A percentile compares a stretch with the other conserved stretches of the same genome.
Evolutionary conservation across 2,113 vertebrate genomes (phyloP).

Genomic region (Alexandromys fortis): DNA sequence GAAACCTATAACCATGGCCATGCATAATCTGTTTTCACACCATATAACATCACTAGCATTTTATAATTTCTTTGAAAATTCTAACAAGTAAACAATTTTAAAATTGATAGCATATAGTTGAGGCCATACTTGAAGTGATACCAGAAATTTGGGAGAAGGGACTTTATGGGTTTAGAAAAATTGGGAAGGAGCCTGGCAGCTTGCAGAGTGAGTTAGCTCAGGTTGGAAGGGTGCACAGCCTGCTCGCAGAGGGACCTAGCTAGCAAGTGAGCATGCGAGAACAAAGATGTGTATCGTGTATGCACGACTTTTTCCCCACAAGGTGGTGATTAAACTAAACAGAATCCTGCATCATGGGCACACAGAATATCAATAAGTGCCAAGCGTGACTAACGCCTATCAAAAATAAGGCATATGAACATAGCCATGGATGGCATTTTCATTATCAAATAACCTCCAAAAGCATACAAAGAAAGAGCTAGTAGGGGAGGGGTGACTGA

Average conservation of each 20-base stretch:
- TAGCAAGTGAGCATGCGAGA: slow-evolving; percentile 22
- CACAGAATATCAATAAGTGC: slow-evolving; percentile 55
- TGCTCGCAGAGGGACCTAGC: not conserved
- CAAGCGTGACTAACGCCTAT: slow-evolving; percentile 65
- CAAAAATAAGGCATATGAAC: slow-evolving; percentile 78
- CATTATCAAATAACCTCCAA: slow-evolving; percentile 69
- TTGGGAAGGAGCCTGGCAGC: not conserved
- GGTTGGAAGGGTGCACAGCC: not conserved
- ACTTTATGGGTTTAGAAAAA: slow-evolving; percentile 28
- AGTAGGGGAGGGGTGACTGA: not conserved
- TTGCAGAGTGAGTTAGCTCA: not conserved
- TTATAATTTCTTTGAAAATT: slow-evolving; percentile 49
- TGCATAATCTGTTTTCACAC: not conserved
- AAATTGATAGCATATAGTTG: not conserved
- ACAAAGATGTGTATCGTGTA: slow-evolving; percentile 64
- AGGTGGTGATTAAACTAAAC: slow-evolving; percentile 64
- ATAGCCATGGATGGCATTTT: slow-evolving; percentile 61
- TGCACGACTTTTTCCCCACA: slow-evolving; percentile 50
- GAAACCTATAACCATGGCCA: slow-evolving; percentile 46
- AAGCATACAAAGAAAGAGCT: slow-evolving; percentile 61
- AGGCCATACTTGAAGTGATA: slow-evolving; percentile 7
- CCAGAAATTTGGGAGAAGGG: slow-evolving; percentile 2
- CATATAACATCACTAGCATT: slow-evolving; percentile 57
- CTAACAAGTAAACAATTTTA: not conserved
- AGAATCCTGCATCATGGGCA: slow-evolving; percentile 73